Conservation (phyloP, 2,113 vertebrate species). For the Paramisgurnus dabryanus region DNA sequence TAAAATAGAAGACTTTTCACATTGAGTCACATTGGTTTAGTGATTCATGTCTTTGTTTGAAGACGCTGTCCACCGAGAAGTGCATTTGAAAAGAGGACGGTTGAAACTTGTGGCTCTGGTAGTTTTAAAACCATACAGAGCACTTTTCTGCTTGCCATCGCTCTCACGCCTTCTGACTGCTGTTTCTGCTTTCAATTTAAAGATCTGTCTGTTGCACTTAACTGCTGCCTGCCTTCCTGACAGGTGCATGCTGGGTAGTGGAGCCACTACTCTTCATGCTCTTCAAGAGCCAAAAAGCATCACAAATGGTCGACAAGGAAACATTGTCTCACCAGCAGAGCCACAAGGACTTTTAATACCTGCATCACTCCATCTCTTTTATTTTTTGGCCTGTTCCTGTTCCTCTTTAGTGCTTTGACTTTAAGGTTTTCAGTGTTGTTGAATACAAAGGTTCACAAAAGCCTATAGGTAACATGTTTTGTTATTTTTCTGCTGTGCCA, state of each 20-base stretch:
- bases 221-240: neutral
- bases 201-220: constrained; percentile 23
- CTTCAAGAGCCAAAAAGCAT: constrained; percentile 15
- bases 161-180: constrained; percentile 30
- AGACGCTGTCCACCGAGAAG: neutral
- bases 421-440: constrained; percentile 1
- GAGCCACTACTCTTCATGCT: neutral
- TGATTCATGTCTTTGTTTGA: constrained; percentile 5
- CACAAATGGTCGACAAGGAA: constrained; percentile 12
- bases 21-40: neutral
- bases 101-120: constrained; percentile 6
- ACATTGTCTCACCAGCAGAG: neutral
- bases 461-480: neutral
- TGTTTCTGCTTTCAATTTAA: constrained; percentile 27
- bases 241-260: constrained; percentile 43
- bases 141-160: neutral
- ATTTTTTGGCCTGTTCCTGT: neutral
- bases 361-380: neutral
- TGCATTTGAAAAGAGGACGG: neutral
- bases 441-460: constrained; percentile 2
- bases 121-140: neutral
- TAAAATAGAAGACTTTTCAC: neutral
- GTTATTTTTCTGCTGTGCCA: neutral
- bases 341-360: constrained; percentile 2
- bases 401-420: neutral